A percentile compares a stretch with the other conserved stretches of the same genome.
phyloP scores from a whole-genome alignment of 2,797 vertebrate genomes.

The Rhadinocentrus ornatus region DNA sequence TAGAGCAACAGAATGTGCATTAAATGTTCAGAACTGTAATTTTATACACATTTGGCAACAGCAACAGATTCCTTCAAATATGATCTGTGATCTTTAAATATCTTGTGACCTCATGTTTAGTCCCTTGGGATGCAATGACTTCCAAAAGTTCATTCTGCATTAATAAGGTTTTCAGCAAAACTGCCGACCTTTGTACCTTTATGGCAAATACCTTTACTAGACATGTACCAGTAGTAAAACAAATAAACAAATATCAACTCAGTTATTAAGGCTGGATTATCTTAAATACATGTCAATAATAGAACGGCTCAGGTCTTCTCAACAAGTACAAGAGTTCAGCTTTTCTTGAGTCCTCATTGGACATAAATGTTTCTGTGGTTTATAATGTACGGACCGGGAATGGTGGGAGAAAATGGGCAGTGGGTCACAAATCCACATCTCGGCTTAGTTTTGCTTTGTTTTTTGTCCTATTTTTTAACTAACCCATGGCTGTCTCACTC shows the following conservation, averaged over 20 bases:
- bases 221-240: neutral
- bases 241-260: neutral
- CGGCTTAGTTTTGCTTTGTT: constrained; percentile 57
- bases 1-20: neutral
- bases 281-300: neutral
- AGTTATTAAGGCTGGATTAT: too few relatives aligned
- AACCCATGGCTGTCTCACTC: constrained; percentile 41
- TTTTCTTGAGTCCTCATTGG: too few relatives aligned
- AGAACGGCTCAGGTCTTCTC: neutral
- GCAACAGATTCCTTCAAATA: constrained; percentile 19
- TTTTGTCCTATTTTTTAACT: too few relatives aligned
- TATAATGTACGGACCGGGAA: constrained; percentile 24
- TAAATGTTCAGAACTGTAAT: neutral
- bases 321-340: too few relatives aligned
- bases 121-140: constrained; percentile 16
- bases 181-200: neutral
- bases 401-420: constrained; percentile 11
- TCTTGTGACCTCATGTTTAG: constrained; percentile 25
- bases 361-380: neutral
- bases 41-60: constrained; percentile 24
- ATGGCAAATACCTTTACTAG: neutral
- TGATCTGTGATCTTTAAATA: constrained; percentile 31
- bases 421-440: constrained; percentile 56
- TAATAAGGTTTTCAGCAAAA: constrained; percentile 13
- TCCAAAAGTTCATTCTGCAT: constrained; percentile 47